These are phyloP conservation scores for Cinara cedri DNA, from an alignment of 2,888 invertebrate species.

Conservation along the genomic window DNA sequence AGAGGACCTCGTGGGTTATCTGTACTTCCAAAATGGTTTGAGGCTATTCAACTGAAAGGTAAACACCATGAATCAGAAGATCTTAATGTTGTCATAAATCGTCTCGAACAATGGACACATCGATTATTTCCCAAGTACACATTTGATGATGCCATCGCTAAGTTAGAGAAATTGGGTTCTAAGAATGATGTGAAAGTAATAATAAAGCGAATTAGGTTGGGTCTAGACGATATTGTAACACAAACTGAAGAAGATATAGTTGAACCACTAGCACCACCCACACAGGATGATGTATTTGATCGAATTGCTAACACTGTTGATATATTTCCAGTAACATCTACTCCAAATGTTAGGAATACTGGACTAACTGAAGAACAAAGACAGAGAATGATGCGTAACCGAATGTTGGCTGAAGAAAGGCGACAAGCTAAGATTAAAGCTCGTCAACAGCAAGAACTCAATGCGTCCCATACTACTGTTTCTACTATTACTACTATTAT, in stretches of 20 bases:
- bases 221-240: conserved; percentile 65
- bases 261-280: conserved; percentile 60
- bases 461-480: neutral
- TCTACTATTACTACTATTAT: neutral
- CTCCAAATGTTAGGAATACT: conserved; percentile 11
- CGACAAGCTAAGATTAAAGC: conserved; percentile 67
- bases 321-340: conserved; percentile 38
- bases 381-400: conserved; percentile 73
- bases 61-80: conserved; percentile 84
- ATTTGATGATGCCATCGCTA: conserved; percentile 84
- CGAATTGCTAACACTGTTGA: conserved; percentile 38
- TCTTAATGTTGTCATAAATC: conserved; percentile 78
- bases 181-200: conserved; percentile 79
- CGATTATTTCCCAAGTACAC: conserved; percentile 86
- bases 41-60: conserved; percentile 81
- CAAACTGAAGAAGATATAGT: conserved; percentile 65
- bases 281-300: conserved; percentile 59
- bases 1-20: conserved; percentile 81
- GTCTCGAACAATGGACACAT: conserved; percentile 92
- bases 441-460: conserved; percentile 60
- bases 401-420: conserved; percentile 71
- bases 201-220: conserved; percentile 67
- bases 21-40: conserved; percentile 79
- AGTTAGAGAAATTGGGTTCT: conserved; percentile 79
- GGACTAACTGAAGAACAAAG: conserved; percentile 69